Percentiles rank a stretch among this genome's conserved stretches.
phyloP scores from a whole-genome alignment of 2,888 invertebrate genomes.

The Holacanthella duospinosa region DNA sequence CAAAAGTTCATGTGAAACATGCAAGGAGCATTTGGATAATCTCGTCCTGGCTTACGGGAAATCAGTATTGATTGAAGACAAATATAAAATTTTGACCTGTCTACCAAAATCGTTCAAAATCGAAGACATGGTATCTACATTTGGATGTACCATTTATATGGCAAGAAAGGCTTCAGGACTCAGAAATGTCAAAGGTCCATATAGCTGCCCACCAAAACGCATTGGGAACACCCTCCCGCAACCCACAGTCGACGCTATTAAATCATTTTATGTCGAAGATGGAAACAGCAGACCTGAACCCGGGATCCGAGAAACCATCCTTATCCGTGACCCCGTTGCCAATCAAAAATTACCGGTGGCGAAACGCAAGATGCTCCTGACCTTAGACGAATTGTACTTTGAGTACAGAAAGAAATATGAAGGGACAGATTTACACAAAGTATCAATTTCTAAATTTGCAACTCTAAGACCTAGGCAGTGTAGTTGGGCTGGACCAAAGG shows the following conservation, averaged over 20 bases:
- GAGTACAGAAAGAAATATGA: not conserved
- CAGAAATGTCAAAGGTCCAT: not conserved
- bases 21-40: not conserved
- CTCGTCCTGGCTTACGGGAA: not conserved
- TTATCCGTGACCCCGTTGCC: not conserved
- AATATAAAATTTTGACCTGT: not conserved
- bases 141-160: not conserved
- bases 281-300: not conserved
- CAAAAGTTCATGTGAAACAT: not conserved
- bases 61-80: not conserved
- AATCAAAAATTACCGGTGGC: not conserved
- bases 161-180: not conserved
- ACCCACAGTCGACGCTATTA: not conserved
- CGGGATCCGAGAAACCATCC: not conserved
- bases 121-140: not conserved
- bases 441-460: constrained; percentile 9
- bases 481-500: not conserved
- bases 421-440: not conserved
- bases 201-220: not conserved
- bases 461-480: constrained; percentile 1
- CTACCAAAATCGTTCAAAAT: not conserved
- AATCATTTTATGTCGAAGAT: not conserved
- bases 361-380: not conserved
- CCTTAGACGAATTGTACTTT: not conserved
- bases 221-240: not conserved